Evolutionary conservation across 2,888 invertebrate genomes (phyloP).

Genomic region (Boloria euphrosyne): DNA sequence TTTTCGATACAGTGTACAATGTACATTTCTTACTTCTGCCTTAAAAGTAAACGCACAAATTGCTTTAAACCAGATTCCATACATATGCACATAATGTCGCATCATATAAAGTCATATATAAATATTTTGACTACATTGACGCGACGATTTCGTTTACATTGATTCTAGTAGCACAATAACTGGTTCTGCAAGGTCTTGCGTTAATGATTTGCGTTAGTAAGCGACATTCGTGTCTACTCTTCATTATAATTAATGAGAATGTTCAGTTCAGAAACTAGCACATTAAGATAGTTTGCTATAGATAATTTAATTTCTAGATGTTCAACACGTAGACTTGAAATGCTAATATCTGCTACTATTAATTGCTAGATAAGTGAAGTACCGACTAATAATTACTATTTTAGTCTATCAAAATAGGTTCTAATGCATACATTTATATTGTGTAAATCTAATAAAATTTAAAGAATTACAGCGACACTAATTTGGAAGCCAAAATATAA

Average conservation of each 20-base stretch:
- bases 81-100: slow-evolving; percentile 25
- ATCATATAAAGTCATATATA: slow-evolving; percentile 25
- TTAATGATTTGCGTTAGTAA: slow-evolving; percentile 32
- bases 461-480: slow-evolving; percentile 15
- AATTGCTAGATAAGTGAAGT: background rate
- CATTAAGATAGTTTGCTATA: background rate
- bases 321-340: background rate
- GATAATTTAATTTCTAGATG: slow-evolving; percentile 7
- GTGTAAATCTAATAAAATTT: background rate
- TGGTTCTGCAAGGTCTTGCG: slow-evolving; percentile 34
- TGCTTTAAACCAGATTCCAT: slow-evolving; percentile 14
- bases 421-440: background rate
- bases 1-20: too few relatives aligned
- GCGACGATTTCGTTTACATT: slow-evolving; percentile 27
- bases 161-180: slow-evolving; percentile 25
- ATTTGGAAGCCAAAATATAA: slow-evolving; percentile 31
- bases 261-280: slow-evolving; percentile 16
- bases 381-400: background rate
- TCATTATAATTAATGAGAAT: slow-evolving; percentile 35
- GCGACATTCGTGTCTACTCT: slow-evolving; percentile 29
- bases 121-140: slow-evolving; percentile 31
- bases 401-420: background rate
- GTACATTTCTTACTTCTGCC: too few relatives aligned
- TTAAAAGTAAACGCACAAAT: background rate
- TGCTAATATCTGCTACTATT: background rate